A percentile compares a stretch with the other conserved stretches of the same genome.
phyloP scores from a whole-genome alignment of 2,797 vertebrate species.

The Falco biarmicus region DNA sequence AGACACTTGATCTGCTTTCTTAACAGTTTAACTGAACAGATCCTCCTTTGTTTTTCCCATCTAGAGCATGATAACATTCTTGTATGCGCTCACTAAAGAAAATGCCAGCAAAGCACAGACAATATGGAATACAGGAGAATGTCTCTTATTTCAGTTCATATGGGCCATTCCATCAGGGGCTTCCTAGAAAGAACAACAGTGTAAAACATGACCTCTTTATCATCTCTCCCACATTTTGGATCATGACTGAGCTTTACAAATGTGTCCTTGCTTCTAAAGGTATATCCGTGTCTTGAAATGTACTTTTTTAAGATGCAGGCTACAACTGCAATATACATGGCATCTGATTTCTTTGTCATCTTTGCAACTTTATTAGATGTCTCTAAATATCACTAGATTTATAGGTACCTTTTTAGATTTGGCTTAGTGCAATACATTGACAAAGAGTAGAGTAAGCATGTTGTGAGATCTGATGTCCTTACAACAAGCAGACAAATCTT shows the following conservation, averaged over 20 bases:
- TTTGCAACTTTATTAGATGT: neutral
- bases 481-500: neutral
- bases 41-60: neutral
- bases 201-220: neutral
- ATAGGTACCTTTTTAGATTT: neutral
- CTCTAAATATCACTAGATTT: neutral
- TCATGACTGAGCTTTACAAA: neutral
- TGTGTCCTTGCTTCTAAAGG: neutral
- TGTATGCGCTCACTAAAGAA: neutral
- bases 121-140: neutral
- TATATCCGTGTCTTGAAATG: neutral
- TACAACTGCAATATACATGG: neutral
- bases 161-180: neutral
- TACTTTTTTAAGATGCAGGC: neutral
- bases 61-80: neutral
- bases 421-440: neutral
- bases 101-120: neutral
- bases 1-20: constrained; percentile 18
- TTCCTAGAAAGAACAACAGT: neutral
- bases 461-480: neutral
- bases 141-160: neutral
- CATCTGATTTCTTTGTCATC: neutral
- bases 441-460: neutral
- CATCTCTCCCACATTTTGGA: neutral
- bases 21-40: constrained; percentile 23